phyloP scores from a whole-genome alignment of 2,113 vertebrate genomes.

The Sisor rabdophorus region DNA sequence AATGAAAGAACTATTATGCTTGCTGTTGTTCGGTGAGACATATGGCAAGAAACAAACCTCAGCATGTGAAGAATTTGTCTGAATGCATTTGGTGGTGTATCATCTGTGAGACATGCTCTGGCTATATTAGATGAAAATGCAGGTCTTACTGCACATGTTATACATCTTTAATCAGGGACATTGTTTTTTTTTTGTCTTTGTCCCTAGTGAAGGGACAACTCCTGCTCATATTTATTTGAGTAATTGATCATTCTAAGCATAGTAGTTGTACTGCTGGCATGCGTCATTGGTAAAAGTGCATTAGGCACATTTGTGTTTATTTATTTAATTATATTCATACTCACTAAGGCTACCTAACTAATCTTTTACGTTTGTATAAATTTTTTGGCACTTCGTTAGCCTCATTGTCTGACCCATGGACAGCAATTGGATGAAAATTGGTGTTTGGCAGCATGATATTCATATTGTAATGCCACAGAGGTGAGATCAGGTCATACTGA shows the following conservation, averaged over 20 bases:
- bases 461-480: neutral
- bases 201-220: neutral
- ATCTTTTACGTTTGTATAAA: neutral
- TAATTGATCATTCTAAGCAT: neutral
- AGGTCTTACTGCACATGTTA: neutral
- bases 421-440: neutral
- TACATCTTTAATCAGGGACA: neutral
- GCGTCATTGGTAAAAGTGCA: neutral
- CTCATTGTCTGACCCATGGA: neutral
- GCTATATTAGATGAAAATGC: conserved; percentile 42
- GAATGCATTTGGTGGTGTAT: conserved; percentile 12
- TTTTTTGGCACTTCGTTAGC: neutral
- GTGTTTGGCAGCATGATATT: neutral
- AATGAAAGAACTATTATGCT: conserved; percentile 10
- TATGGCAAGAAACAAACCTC: conserved; percentile 40
- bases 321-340: neutral
- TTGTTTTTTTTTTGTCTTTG: too few species aligned
- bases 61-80: conserved; percentile 33
- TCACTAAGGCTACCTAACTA: neutral
- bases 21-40: conserved; percentile 26
- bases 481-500: neutral
- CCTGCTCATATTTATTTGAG: neutral
- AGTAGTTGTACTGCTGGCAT: neutral
- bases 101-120: conserved; percentile 16
- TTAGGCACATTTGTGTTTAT: neutral